Base-by-base conservation (phyloP, 2,888 invertebrate genomes). In the Ochlodes sylvanus region DNA sequence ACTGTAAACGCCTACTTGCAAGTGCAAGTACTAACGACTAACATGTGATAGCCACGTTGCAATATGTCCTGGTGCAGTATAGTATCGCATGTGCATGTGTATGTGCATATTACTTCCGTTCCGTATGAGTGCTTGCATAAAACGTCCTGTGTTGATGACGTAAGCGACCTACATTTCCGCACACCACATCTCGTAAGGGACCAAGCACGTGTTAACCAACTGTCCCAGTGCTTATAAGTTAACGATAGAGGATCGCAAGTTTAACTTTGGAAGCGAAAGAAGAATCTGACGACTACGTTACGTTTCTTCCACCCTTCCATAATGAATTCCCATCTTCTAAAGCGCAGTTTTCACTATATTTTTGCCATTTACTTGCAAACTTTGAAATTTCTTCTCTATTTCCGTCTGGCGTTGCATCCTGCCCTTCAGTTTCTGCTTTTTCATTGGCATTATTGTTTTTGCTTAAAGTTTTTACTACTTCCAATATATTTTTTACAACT, bases 151-250 rank as follows among this genome's bases (percentile, higher is more conserved):
- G 55, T 34, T 44, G 63, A 64, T 61, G 67, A 61, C 55, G 61
- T 67, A 12, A 55, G 67, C 67, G 67, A 67, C 67, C 67, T 61
- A 55, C 55, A 67, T 67, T 67, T 42, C 54, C 61, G 15, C 41
- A 44, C 41, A 21, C 56, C 56, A 60, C 66, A 60, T 60, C 60
- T 66, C 52, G 27, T 38, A 42, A 42, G 34, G 67, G 55, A 67
- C 57, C 32, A 34, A 67, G 67, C 55, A 60, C 15, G 38, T 52
- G 17, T 52, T 7, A 54, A 12, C 27, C 54, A 52, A 5, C 12
- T 14, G 66, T 32, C 42, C 19, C 54, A 12, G 10, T 17, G 21
- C 15, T 5, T 15, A 27, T 42, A n/a, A 21, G 14, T 9, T 14
- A 42, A 42, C 14, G 42, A 42, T 15, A 47, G 17, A 17, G 2